phyloP scores from a whole-genome alignment of 2,888 invertebrate species.

The Hemaris fuciformis region DNA sequence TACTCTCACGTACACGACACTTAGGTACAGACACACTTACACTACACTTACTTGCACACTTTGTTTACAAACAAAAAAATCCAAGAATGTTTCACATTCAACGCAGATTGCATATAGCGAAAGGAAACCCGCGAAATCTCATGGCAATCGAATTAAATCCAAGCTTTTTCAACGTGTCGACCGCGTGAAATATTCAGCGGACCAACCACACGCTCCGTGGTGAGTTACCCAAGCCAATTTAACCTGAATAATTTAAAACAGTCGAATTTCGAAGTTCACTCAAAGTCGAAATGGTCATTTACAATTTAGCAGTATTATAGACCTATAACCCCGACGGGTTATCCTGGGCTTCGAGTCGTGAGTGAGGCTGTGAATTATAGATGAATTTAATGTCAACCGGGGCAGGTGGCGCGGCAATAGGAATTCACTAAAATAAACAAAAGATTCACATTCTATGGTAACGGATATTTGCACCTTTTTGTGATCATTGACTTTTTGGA shows the following conservation, averaged over 20 bases:
- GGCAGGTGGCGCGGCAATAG: not conserved
- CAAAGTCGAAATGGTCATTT: constrained; percentile 65
- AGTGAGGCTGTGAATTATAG: constrained; percentile 47
- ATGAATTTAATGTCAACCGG: constrained; percentile 36
- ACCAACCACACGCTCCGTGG: constrained; percentile 34
- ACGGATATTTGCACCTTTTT: not conserved
- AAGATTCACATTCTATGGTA: not conserved
- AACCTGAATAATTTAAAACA: constrained; percentile 61
- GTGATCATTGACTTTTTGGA: no score
- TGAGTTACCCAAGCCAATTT: constrained; percentile 51
- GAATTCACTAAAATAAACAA: not conserved
- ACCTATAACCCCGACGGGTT: constrained; percentile 34
- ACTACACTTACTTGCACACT: no score
- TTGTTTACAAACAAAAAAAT: not conserved
- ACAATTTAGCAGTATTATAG: constrained; percentile 70
- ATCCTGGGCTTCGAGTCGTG: constrained; percentile 28
- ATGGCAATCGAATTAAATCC: constrained; percentile 46
- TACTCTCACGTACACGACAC: no score
- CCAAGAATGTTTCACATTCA: not conserved
- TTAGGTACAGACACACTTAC: no score
- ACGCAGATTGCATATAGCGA: constrained; percentile 9
- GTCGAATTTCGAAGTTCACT: constrained; percentile 59
- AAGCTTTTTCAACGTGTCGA: constrained; percentile 34
- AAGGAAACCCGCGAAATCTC: constrained; percentile 35
- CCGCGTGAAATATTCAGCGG: constrained; percentile 45